Conservation (phyloP, 2,797 vertebrate genomes). For the Crax fasciolata region DNA sequence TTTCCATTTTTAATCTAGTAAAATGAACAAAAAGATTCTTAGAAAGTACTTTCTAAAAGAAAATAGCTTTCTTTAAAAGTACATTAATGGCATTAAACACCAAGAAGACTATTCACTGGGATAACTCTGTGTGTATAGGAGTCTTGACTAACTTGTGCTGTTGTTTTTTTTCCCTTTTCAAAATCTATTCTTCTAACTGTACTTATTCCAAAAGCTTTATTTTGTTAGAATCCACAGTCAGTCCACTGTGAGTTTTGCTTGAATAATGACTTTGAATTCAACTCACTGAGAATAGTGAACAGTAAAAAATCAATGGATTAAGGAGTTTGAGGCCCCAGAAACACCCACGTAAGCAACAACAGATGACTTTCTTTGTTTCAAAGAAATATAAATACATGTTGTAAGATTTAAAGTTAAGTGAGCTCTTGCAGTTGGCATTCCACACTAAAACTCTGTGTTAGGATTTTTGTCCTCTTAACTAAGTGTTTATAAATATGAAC, state of each 20-base stretch:
- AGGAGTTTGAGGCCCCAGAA: neutral
- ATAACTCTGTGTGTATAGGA: neutral
- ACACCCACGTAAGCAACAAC: neutral
- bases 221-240: neutral
- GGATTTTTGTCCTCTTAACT: constrained; percentile 16
- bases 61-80: neutral
- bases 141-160: neutral
- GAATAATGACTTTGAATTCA: neutral
- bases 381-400: neutral
- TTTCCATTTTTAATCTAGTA: neutral
- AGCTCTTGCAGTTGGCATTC: constrained; percentile 16
- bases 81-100: neutral
- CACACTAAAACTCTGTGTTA: neutral
- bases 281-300: neutral
- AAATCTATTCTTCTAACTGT: neutral
- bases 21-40: neutral
- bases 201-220: neutral
- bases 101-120: neutral
- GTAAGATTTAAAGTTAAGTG: neutral
- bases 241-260: neutral
- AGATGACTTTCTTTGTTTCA: neutral
- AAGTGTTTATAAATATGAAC: constrained; percentile 10
- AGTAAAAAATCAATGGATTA: neutral
- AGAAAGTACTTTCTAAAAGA: neutral
- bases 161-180: neutral